Base-by-base conservation (phyloP, 2,797 vertebrate species). In the Coregonus suidteri region DNA sequence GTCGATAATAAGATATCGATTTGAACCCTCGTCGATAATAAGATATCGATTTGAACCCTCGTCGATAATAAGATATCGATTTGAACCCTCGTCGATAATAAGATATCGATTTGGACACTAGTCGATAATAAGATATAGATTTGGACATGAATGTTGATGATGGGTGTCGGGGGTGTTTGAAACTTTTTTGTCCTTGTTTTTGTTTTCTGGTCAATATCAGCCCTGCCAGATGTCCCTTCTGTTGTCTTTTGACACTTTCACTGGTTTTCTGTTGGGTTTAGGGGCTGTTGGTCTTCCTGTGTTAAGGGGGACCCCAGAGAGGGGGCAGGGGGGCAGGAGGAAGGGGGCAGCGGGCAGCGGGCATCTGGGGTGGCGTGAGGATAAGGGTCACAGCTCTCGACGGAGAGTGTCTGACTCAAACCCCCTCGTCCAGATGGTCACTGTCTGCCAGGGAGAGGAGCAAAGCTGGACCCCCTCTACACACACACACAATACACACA, bases 361-460 rank as follows among this genome's bases (percentile, higher is more conserved):
- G 25, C 67, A 6, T 70, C 6, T 30, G 71, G 47, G 37, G 73
- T 87, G 87, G 80, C 88, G 86, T 70, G 82, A 75, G 84, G 84
- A 86, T 86, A 86, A 83, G 85, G 88, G 87, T 89, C 87, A 87
- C 67, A 82, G 87, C 78, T 81, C 80, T 88, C 84, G 87, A 81
- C 88, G 88, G 88, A 90, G 84, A 88, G 78, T 76, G 83, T 88
- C 86, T 82, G 89, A 84, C 88, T 87, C 70, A 85, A 90, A 87
- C 77, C 84, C 83, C 80, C 80, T 88, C 1, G 4, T 79, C 86
- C 91, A 93, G 92, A 93, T 92, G 92, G 92, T 68, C 86, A 66
- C 75, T 88, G 87, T 91, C 91, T 92, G 83, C 85, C 86, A 78
- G 79, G 75, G 86, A 90, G 68, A 90, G 72, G 78, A 83, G 51